A percentile compares a stretch with the other conserved stretches of the same genome.
phyloP scores from a whole-genome alignment of 64 coral and sea anemone genomes.

The Hydrozoanthus tunicans region DNA sequence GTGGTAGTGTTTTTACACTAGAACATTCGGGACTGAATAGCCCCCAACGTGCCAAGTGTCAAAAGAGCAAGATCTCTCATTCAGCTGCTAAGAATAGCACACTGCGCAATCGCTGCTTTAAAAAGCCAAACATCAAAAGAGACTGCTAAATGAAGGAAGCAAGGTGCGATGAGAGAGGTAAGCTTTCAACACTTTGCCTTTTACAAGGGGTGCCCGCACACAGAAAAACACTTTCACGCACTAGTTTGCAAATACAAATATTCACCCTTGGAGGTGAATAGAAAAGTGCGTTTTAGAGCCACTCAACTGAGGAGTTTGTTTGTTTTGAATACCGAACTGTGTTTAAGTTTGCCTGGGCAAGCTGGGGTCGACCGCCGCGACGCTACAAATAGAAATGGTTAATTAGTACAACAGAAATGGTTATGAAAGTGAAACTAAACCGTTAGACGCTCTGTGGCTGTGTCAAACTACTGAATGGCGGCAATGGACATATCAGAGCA shows the following conservation, averaged over 20 bases:
- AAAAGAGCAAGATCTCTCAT: slow-evolving; percentile 6
- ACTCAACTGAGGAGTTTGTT: background rate
- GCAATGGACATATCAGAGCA: background rate
- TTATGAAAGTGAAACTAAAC: background rate
- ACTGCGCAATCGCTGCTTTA: background rate
- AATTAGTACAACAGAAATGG: background rate
- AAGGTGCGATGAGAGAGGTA: no score
- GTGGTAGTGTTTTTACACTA: background rate
- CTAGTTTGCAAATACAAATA: background rate
- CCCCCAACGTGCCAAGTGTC: background rate
- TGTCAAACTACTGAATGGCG: background rate
- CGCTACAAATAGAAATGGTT: background rate
- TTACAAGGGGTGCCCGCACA: background rate
- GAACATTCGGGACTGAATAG: background rate
- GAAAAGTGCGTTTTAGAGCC: background rate
- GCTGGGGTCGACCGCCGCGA: background rate
- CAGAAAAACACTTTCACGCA: background rate
- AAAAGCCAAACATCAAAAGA: background rate
- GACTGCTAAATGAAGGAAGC: background rate
- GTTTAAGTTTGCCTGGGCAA: background rate
- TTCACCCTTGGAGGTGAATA: background rate
- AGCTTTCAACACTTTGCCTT: background rate
- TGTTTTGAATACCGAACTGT: background rate
- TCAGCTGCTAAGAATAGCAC: background rate
- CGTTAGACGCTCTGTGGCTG: background rate